These are phyloP conservation scores for Epizoanthus illoricatus DNA, from an alignment of 92 coral and sea anemone species.

Conservation along the genomic window DNA sequence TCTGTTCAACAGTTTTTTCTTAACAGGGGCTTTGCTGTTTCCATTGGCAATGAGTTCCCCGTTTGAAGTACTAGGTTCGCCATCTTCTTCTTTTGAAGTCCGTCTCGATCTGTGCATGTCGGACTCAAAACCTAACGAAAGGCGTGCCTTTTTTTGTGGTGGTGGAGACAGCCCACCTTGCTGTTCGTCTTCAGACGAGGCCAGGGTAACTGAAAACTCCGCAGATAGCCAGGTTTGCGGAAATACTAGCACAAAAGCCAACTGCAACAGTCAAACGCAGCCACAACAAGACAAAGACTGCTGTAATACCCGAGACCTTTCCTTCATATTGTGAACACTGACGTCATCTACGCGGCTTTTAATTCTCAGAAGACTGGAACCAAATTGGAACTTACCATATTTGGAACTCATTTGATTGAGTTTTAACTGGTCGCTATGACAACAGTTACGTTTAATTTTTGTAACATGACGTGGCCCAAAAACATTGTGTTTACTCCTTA, in stretches of 20 bases:
- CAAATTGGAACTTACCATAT: slow-evolving; percentile 30
- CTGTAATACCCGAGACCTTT: slow-evolving; percentile 54
- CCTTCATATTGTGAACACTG: slow-evolving; percentile 93
- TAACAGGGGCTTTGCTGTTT: slow-evolving; percentile 72
- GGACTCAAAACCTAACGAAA: slow-evolving; percentile 96
- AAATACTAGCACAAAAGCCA: slow-evolving; percentile 52
- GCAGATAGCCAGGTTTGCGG: slow-evolving; percentile 98
- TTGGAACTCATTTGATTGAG: slow-evolving; percentile 8
- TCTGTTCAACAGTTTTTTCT: slow-evolving; percentile 70
- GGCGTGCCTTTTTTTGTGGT: slow-evolving; percentile 99
- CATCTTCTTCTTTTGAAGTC: slow-evolving; percentile 97
- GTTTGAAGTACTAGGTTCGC: slow-evolving; percentile 92
- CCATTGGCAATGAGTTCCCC: slow-evolving; percentile 89
- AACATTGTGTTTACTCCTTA: too few species aligned
- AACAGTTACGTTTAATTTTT: background rate
- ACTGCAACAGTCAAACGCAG: slow-evolving; percentile 67
- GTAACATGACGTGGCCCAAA: too few species aligned
- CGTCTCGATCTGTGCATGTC: slow-evolving; percentile 99
- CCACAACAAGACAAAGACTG: slow-evolving; percentile 78
- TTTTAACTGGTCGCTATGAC: slow-evolving; percentile 5
- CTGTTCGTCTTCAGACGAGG: slow-evolving; percentile 99
- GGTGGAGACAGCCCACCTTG: slow-evolving; percentile 99
- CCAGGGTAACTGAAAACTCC: slow-evolving; percentile 99
- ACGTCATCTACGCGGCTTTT: slow-evolving; percentile 77
- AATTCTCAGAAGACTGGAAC: slow-evolving; percentile 57